These are phyloP conservation scores for Drosophila picticornis DNA, from an alignment of 2,888 invertebrate species.

Conservation along the genomic window DNA sequence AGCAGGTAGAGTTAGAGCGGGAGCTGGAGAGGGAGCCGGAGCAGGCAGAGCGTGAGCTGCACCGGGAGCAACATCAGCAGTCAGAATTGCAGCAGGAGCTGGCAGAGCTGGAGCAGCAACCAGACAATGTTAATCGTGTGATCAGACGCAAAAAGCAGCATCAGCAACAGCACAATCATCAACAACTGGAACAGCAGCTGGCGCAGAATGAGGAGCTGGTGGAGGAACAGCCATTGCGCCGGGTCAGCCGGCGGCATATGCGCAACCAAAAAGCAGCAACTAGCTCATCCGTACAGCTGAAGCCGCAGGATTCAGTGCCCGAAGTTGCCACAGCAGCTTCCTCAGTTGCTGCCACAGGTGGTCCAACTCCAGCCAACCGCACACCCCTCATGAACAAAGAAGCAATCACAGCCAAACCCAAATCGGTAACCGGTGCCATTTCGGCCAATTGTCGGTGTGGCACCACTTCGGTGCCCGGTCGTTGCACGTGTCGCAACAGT, in stretches of 20 bases:
- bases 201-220: neutral
- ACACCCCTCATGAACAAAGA: conserved; percentile 10
- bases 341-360: neutral
- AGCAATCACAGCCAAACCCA: conserved; percentile 71
- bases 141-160: neutral
- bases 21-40: neutral
- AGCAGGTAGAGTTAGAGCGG: neutral
- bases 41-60: neutral
- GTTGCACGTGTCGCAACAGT: conserved; percentile 97
- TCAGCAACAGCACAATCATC: neutral
- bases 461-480: conserved; percentile 93
- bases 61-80: neutral
- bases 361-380: neutral
- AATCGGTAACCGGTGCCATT: conserved; percentile 87
- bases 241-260: conserved; percentile 2
- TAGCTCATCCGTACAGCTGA: conserved; percentile 32
- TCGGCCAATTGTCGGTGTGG: conserved; percentile 91
- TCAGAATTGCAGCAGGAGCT: neutral
- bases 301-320: conserved; percentile 19
- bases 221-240: neutral
- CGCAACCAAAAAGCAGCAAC: conserved; percentile 33
- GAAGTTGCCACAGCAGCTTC: neutral
- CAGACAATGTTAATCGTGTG: neutral
- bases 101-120: neutral
- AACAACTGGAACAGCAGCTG: neutral